phyloP scores from a whole-genome alignment of 2,113 vertebrate species.

The Ondatra zibethicus region DNA sequence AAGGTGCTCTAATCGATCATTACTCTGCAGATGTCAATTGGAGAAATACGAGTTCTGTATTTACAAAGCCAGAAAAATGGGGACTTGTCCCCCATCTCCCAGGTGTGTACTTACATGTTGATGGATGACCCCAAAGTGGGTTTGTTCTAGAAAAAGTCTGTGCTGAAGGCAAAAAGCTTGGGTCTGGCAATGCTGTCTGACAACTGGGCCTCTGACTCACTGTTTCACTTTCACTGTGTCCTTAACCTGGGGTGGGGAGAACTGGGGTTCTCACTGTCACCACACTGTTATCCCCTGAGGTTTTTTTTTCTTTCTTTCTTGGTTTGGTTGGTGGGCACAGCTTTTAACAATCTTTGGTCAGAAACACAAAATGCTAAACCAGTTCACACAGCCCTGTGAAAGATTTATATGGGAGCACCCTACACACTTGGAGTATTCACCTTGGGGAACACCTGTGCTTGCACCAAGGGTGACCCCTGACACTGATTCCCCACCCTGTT shows the following conservation, averaged over 20 bases:
- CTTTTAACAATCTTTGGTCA: slow-evolving; percentile 32
- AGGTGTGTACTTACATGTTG: slow-evolving; percentile 78
- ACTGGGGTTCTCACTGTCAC: slow-evolving; percentile 24
- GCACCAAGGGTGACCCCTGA: not conserved
- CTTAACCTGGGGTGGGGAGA: not conserved
- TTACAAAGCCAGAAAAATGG: slow-evolving; percentile 78
- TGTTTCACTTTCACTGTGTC: not conserved
- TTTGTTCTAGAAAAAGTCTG: slow-evolving; percentile 70
- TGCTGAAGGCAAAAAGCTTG: slow-evolving; percentile 62
- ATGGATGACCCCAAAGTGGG: slow-evolving; percentile 74
- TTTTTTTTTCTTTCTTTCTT: not conserved
- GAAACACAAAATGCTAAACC: slow-evolving; percentile 24
- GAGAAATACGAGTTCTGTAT: slow-evolving; percentile 74
- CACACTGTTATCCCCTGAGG: not conserved
- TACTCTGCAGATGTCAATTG: slow-evolving; percentile 54
- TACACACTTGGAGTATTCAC: not conserved
- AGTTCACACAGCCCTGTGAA: not conserved
- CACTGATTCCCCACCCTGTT: not conserved
- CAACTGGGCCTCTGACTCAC: slow-evolving; percentile 35
- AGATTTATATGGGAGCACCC: not conserved
- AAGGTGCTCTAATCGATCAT: slow-evolving; percentile 72
- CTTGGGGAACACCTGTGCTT: not conserved
- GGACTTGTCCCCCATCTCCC: slow-evolving; percentile 72
- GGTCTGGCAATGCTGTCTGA: slow-evolving; percentile 67
- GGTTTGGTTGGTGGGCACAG: not conserved